Evolutionary conservation across 1,140 invertebrate genomes (phyloP).

Genomic region (Muscidifurax raptorellus): DNA sequence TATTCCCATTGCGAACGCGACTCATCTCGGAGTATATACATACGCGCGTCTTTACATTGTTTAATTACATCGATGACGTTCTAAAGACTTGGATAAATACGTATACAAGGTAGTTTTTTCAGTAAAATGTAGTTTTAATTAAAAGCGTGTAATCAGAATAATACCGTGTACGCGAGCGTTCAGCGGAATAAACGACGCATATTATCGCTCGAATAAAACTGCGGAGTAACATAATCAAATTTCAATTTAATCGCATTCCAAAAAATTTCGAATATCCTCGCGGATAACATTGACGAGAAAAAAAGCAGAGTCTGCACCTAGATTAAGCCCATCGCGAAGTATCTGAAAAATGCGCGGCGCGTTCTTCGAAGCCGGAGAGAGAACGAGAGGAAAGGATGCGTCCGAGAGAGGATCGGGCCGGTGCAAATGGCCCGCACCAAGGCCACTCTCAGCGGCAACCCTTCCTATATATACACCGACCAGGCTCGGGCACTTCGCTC

Average conservation of each 20-base stretch:
- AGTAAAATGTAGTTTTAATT: neutral
- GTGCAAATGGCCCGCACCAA: slow-evolving; percentile 70
- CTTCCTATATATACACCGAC: slow-evolving; percentile 57
- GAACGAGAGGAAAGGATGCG: slow-evolving; percentile 48
- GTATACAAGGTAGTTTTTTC: neutral
- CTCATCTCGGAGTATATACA: too few relatives aligned
- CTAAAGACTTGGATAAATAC: too few relatives aligned
- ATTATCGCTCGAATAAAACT: neutral
- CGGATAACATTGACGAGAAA: neutral
- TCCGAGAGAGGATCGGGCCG: slow-evolving; percentile 28
- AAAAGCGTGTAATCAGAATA: neutral
- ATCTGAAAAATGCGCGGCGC: slow-evolving; percentile 14
- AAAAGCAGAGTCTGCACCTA: neutral
- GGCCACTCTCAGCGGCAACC: slow-evolving; percentile 65
- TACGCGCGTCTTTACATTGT: too few relatives aligned
- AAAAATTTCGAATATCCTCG: neutral
- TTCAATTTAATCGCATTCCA: neutral
- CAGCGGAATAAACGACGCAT: neutral
- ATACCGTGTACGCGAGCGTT: neutral
- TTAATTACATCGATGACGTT: too few relatives aligned
- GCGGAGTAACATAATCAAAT: neutral
- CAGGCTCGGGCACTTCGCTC: slow-evolving; percentile 26
- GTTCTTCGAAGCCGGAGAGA: slow-evolving; percentile 53
- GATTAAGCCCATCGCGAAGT: neutral
- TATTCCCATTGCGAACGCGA: neutral